Percentiles rank a stretch among this genome's conserved stretches.
Conservation (phyloP, 2,113 vertebrate genomes). For the Rhinolophus ferrumequinum region DNA sequence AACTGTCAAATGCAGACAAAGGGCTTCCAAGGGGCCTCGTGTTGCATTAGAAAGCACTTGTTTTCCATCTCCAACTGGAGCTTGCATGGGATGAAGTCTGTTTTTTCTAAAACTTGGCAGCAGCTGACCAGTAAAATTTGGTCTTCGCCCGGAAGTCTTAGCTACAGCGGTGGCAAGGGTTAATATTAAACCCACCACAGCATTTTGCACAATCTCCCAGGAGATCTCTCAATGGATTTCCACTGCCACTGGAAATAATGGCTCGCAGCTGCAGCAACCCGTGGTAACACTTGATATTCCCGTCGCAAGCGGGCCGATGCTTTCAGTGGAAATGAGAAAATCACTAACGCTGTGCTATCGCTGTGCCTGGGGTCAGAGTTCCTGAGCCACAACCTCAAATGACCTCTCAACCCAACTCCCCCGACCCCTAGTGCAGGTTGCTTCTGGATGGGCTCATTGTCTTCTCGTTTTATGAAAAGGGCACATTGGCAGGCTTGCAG, state of each 20-base stretch:
- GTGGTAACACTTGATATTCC: conserved; percentile 84
- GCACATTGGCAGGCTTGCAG: neutral
- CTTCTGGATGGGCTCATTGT: conserved; percentile 47
- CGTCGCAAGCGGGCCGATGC: conserved; percentile 70
- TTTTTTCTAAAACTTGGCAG: conserved; percentile 80
- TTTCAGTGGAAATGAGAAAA: conserved; percentile 81
- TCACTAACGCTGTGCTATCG: conserved; percentile 44
- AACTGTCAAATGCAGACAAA: conserved; percentile 74
- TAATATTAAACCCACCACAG: conserved; percentile 86
- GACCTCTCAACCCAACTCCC: conserved; percentile 15
- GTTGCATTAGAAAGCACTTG: conserved; percentile 59
- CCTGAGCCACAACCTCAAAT: conserved; percentile 53
- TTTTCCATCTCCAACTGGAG: conserved; percentile 50
- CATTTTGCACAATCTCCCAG: conserved; percentile 83
- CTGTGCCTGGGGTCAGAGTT: conserved; percentile 67
- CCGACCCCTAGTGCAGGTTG: neutral
- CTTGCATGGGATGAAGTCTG: conserved; percentile 59
- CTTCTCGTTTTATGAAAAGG: neutral
- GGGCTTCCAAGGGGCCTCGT: conserved; percentile 58
- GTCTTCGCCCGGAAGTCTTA: conserved; percentile 83
- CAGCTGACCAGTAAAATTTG: conserved; percentile 80
- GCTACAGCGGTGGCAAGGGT: conserved; percentile 86
- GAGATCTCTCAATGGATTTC: conserved; percentile 85
- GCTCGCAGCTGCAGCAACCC: conserved; percentile 85
- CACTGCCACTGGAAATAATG: conserved; percentile 88